phyloP scores from a whole-genome alignment of 2,888 invertebrate species.

The Drosophila longiperda region DNA sequence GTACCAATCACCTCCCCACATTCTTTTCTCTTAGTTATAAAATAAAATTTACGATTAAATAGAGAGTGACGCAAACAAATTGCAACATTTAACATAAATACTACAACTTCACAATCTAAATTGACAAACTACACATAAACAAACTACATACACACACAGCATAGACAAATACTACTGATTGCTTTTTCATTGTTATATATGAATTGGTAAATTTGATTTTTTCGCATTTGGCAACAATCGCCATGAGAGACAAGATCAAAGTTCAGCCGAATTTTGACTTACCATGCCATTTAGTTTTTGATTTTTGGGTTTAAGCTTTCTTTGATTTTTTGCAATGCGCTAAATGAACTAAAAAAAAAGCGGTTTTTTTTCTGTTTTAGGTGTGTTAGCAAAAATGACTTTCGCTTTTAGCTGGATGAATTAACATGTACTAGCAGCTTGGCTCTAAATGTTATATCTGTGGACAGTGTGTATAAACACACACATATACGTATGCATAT shows the following conservation, averaged over 20 bases:
- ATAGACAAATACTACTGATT: constrained; percentile 3
- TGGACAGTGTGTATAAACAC: neutral
- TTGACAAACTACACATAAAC: neutral
- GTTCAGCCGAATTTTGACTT: constrained; percentile 15
- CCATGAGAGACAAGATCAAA: constrained; percentile 8
- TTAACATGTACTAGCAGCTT: constrained; percentile 38
- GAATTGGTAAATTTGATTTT: constrained; percentile 6
- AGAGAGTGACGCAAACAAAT: neutral
- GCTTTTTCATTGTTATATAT: constrained; percentile 1
- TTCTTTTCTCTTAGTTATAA: neutral
- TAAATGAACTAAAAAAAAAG: neutral
- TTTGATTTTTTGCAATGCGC: constrained; percentile 14
- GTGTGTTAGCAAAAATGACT: constrained; percentile 20
- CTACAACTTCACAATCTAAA: constrained; percentile 3
- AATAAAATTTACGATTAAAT: constrained; percentile 2
- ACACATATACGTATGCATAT: neutral
- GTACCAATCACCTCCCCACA: neutral
- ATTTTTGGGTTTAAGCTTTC: neutral
- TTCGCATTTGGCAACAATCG: constrained; percentile 13
- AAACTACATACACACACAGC: neutral
- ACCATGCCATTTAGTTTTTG: constrained; percentile 6
- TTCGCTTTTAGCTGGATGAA: constrained; percentile 46
- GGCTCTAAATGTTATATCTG: neutral
- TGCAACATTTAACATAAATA: neutral
- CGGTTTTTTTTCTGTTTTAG: constrained; percentile 1